Base-by-base conservation (phyloP, 2,888 invertebrate genomes). In the Falcaria lacertinaria region DNA sequence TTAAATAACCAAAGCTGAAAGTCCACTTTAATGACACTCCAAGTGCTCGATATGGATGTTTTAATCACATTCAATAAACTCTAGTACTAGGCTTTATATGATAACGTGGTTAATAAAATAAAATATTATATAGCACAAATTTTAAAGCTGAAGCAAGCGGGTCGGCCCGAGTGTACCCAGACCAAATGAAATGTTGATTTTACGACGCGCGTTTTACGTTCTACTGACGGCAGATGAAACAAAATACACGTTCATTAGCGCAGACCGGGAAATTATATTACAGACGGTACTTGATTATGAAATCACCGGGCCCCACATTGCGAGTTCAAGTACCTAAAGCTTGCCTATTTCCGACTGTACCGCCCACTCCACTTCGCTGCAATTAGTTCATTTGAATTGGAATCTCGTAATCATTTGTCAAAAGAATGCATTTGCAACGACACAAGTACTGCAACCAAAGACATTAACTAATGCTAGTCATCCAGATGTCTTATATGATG, bases 211-310 rank as follows among this genome's bases (percentile, higher is more conserved):
- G 69, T 70, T 76, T 74, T 74, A 75, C 74, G 67, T 72, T 62
- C 62, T 67, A 61, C 70, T 66, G 72, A 63, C 75, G 75, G 74
- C 74, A 77, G 78, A 82, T 77, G 83, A 84, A 85, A 85, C 83
- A 84, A 87, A 86, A 85, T 87, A 82, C 76, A 82, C 80, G 80
- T 85, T 87, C 85, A 84, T 86, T 86, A 85, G 81, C 71, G 79
- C 73, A 70, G 68, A 74, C 72, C 69, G 66, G 72, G 70, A 82
- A 83, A 85, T 85, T 76, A 80, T 79, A 83, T 85, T 83, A 81
- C 76, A 71, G 71, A 67, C 70, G 57, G 76, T 68, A 74, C 76
- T 81, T 81, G 80, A 80, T 81, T 84, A 83, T 83, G 68, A 76
- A 78, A 77, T 79, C 74, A 69, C 63, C 63, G 64, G 56, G 62